Conservation (phyloP, 2,113 vertebrate species). For the Tetraodon nigroviridis region DNA sequence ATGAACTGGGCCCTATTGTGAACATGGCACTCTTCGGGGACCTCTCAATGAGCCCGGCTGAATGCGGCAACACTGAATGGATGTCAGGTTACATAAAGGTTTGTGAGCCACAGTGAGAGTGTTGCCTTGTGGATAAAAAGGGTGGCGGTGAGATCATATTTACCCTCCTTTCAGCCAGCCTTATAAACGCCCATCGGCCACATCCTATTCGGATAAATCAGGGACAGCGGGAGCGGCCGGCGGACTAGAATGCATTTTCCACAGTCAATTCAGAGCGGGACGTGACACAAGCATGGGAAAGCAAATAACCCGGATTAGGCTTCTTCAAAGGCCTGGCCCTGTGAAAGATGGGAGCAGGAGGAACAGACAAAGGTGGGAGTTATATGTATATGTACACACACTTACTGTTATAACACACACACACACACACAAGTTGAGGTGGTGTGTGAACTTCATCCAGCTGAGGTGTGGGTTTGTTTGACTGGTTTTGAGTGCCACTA, state of each 20-base stretch:
- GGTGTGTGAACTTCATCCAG: slow-evolving; percentile 28
- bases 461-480: slow-evolving; percentile 44
- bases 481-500: slow-evolving; percentile 23
- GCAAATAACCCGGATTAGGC: slow-evolving; percentile 71
- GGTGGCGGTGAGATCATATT: slow-evolving; percentile 73
- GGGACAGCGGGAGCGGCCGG: slow-evolving; percentile 59
- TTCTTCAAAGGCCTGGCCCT: slow-evolving; percentile 67
- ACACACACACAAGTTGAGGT: slow-evolving; percentile 26
- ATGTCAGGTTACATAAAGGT: slow-evolving; percentile 69
- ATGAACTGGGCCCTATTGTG: slow-evolving; percentile 66
- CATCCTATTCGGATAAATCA: slow-evolving; percentile 74
- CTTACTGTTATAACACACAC: slow-evolving; percentile 13
- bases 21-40: slow-evolving; percentile 53
- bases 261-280: slow-evolving; percentile 66
- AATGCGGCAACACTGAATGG: slow-evolving; percentile 65
- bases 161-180: slow-evolving; percentile 69
- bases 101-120: slow-evolving; percentile 65
- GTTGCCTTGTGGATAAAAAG: slow-evolving; percentile 65
- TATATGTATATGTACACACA: slow-evolving; percentile 35
- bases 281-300: slow-evolving; percentile 75
- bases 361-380: slow-evolving; percentile 64
- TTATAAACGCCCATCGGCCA: slow-evolving; percentile 69
- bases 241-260: slow-evolving; percentile 62
- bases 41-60: slow-evolving; percentile 56
- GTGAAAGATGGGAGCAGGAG: slow-evolving; percentile 68